A percentile compares a stretch with the other conserved stretches of the same genome.
Evolutionary conservation across 2,888 invertebrate species (phyloP).

Genomic region (Chalcosyrphus nemorum): DNA sequence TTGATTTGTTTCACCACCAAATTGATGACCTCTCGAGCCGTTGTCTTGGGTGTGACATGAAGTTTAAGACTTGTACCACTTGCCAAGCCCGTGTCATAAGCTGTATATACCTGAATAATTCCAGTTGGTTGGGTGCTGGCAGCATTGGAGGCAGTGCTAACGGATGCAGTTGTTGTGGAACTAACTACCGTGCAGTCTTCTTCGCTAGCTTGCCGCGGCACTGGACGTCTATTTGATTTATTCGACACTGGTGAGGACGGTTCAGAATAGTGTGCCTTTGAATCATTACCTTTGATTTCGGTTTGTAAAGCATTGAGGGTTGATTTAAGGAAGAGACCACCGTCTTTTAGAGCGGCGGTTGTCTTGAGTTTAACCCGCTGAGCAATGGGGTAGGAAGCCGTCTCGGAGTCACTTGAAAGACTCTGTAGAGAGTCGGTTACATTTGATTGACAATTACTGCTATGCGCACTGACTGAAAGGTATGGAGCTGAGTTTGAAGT

Average conservation of each 20-base stretch:
- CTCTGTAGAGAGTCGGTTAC: constrained; percentile 87
- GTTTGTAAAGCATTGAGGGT: constrained; percentile 83
- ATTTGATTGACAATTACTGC: constrained; percentile 57
- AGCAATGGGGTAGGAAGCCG: constrained; percentile 83
- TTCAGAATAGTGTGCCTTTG: constrained; percentile 76
- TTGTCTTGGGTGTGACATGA: constrained; percentile 95
- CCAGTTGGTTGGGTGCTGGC: constrained; percentile 75
- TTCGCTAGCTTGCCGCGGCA: constrained; percentile 78
- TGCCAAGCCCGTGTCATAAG: constrained; percentile 97
- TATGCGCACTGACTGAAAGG: constrained; percentile 83
- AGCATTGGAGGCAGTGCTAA: constrained; percentile 73
- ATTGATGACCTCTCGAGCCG: constrained; percentile 97
- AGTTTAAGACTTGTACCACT: constrained; percentile 96
- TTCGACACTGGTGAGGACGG: constrained; percentile 70
- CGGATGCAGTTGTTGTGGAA: constrained; percentile 76
- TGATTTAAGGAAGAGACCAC: constrained; percentile 83
- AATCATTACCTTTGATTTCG: constrained; percentile 81
- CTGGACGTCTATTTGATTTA: constrained; percentile 75
- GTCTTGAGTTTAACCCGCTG: constrained; percentile 84
- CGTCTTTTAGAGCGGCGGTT: constrained; percentile 81
- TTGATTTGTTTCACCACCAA: constrained; percentile 97
- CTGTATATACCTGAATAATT: constrained; percentile 93
- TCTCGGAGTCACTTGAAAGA: constrained; percentile 86
- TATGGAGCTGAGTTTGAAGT: constrained; percentile 85
- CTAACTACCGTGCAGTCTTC: constrained; percentile 76